Base-by-base conservation (phyloP, 2,113 vertebrate species). In the Cynopterus brachyotis region DNA sequence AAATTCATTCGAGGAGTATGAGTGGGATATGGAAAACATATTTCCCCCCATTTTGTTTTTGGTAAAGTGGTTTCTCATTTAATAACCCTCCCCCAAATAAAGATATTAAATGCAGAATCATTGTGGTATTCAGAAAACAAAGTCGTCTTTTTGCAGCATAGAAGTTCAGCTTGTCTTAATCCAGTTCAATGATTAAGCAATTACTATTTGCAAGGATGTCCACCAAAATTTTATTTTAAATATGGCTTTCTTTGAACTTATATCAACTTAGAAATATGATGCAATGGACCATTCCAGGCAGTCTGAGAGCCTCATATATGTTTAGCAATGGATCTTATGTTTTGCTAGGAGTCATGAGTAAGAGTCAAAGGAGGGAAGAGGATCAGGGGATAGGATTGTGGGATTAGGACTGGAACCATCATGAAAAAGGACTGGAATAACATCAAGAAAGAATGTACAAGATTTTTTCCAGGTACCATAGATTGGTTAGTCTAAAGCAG, bases 321-420 rank as follows among this genome's bases (percentile, higher is more conserved):
- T 57, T 89, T 45, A 62, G 11, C 24, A 57, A 3, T n/a, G 5
- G 35, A 13, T 53, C 19, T 50, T 78, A 2, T 75, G 3, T 17
- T 62, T 19, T 92, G 17, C 12, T 60, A 40, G 26, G 50, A 75
- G 35, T 76, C 9, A 64, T 32, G 20, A 28, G 9, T 2, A 24
- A n/a, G 37, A 82, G 64, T 62, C 45, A 62, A 47, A 57, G 22
- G 32, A 76, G n/a, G n/a, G 0, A 24, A 47, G 4, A 3, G 45
- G 10, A 30, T 40, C 1, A 10, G 22, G 4, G 69, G 12, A 47
- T 76, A 11, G 30, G 0, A 24, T 0, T 28, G 9, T 0, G 6
- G 50, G 6, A n/a, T 32, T 50, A 86, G 40, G 40, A 57, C 0
- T 45, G 9, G 1, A 50, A 45, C 2, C 15, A 16, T 62, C 37